Evolutionary conservation across 2,888 invertebrate genomes (phyloP).

Genomic region (Phoenoteleia sp.): DNA sequence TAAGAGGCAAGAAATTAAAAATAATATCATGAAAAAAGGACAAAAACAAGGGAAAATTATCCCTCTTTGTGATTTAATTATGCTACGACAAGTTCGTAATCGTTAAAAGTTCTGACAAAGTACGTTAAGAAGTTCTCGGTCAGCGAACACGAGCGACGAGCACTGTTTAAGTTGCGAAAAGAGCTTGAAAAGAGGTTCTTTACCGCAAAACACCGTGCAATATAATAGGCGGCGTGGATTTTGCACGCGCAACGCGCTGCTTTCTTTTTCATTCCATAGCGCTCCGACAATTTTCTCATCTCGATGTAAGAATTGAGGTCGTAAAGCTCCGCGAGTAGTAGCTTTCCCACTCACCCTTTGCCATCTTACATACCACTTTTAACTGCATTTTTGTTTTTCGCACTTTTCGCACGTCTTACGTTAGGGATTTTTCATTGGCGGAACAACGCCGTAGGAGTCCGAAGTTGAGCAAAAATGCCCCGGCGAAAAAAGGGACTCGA

Average conservation of each 20-base stretch:
- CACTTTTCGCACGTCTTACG: conserved; percentile 62
- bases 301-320: conserved; percentile 71
- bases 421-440: conserved; percentile 70
- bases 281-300: conserved; percentile 70
- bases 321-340: conserved; percentile 65
- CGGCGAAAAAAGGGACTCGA: conserved; percentile 22
- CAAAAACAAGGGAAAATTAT: conserved; percentile 52
- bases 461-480: conserved; percentile 45
- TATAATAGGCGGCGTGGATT: conserved; percentile 70
- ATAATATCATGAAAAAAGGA: no score
- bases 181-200: conserved; percentile 69
- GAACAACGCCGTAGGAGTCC: conserved; percentile 55
- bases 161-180: conserved; percentile 68
- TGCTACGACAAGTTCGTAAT: conserved; percentile 65
- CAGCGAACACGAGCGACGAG: conserved; percentile 65
- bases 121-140: conserved; percentile 68
- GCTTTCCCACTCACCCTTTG: conserved; percentile 54
- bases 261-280: conserved; percentile 66
- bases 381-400: conserved; percentile 69
- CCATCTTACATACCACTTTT: conserved; percentile 60
- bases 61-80: conserved; percentile 65
- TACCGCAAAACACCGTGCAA: conserved; percentile 66
- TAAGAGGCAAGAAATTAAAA: background rate
- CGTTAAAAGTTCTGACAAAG: conserved; percentile 66
- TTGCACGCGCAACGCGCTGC: conserved; percentile 59